Base-by-base conservation (phyloP, 1,140 invertebrate species). In the Ceratosolen solmsi region DNA sequence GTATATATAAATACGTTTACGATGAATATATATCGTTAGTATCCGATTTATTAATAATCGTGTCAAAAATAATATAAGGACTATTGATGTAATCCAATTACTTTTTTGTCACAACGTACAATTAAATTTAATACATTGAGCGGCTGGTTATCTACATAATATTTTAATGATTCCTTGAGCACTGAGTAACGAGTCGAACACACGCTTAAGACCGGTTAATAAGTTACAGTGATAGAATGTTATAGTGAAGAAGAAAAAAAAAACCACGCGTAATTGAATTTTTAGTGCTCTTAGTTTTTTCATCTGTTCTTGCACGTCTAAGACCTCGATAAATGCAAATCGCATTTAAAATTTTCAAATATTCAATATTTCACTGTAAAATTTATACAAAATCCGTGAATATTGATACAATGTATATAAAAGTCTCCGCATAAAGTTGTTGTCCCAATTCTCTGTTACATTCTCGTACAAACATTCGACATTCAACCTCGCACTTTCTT, bases 371-470 rank as follows among this genome's bases (percentile, higher is more conserved):
- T 82, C 81, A 78, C 75, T 51, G 8, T 11, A 72, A 82, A 82
- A 51, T 82, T 77, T 27, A 63, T 51, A 63, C 1, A 78, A 82
- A 82, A 82, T 78, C 33, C 49, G 81, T 82, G 81, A 82, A 82
- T 82, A 82, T 78, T 73, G 81, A 73, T 63, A 11, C 4, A 72
- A 17, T 38, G 27, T 5, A 38, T 56, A 5, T 25, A 25, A 27
- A 72, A 51, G 25, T 63, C 1, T 27, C 54, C 4, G 25, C 5
- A n/a, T 13, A 46, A 79, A 76, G 54, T 70, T 15, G n/a, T 41
- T 30, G 27, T n/a, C 49, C 20, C 15, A 60, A 65, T 73, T 74
- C 20, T 38, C 0, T 30, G 22, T 38, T 75, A 27, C 33, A 25
- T 27, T 60, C 25, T 41, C 51, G 77, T 38, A 60, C 33, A 63